phyloP scores from a whole-genome alignment of 2,113 vertebrate genomes.

The Thermophis baileyi region DNA sequence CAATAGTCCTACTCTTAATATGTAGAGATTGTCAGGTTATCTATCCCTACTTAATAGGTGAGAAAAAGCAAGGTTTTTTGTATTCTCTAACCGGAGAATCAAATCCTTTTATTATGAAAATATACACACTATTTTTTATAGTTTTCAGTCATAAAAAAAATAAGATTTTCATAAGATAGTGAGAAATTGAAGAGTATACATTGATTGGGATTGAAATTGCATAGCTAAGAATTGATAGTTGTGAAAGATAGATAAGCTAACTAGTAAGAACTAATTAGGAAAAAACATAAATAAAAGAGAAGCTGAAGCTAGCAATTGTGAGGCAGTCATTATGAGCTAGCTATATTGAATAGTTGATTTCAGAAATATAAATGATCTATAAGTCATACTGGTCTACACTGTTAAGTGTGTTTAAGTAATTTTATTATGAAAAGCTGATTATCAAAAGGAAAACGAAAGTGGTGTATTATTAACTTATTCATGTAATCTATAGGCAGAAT shows the following conservation, averaged over 20 bases:
- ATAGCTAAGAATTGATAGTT: not conserved
- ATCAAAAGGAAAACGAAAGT: not conserved
- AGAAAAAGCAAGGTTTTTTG: not conserved
- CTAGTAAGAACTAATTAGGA: not conserved
- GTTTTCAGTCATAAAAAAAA: not conserved
- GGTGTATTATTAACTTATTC: not conserved
- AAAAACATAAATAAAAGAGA: not conserved
- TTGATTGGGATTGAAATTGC: not conserved
- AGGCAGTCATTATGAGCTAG: not conserved
- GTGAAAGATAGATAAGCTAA: not conserved
- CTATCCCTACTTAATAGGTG: not conserved
- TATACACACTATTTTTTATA: not conserved
- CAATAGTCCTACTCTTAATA: not conserved
- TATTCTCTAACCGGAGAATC: not conserved
- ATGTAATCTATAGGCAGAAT: not conserved
- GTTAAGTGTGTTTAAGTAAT: not conserved
- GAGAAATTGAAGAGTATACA: not conserved
- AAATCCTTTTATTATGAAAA: not conserved
- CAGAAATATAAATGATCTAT: constrained; percentile 20
- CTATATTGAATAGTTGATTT: not conserved
- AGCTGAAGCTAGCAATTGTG: too few species aligned
- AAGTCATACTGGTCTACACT: not conserved
- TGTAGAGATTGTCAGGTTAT: not conserved
- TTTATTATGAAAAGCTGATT: not conserved
- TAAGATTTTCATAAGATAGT: not conserved